Conservation (phyloP, 2,113 vertebrate species). For the Phylloscopus trochilus region DNA sequence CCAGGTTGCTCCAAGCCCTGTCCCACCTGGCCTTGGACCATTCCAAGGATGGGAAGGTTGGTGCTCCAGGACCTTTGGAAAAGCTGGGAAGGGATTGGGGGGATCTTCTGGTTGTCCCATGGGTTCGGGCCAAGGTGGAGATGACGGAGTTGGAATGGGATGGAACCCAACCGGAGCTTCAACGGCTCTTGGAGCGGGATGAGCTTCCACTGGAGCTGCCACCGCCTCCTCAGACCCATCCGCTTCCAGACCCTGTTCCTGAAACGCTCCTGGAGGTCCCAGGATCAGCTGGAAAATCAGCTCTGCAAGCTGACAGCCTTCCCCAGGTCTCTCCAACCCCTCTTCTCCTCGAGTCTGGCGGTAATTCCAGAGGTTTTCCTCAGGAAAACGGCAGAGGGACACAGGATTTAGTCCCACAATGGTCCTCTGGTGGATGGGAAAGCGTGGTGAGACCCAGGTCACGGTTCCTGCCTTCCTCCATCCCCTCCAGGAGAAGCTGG, state of each 20-base stretch:
- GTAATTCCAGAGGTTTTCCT: not conserved
- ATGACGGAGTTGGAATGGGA: not conserved
- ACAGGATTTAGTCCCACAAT: not conserved
- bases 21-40: not conserved
- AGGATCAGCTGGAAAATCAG: not conserved
- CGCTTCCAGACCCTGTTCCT: accelerated
- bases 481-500: not conserved
- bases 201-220: not conserved
- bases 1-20: not conserved
- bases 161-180: too few species aligned
- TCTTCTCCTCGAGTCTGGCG: not conserved
- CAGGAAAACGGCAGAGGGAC: not conserved
- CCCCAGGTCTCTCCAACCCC: not conserved
- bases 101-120: not conserved
- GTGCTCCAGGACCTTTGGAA: not conserved
- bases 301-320: not conserved
- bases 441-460: not conserved
- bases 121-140: not conserved
- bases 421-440: not conserved
- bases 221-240: not conserved
- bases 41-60: not conserved
- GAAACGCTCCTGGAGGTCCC: not conserved
- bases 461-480: not conserved
- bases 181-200: too few species aligned
- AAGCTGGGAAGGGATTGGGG: not conserved